These are phyloP conservation scores for Thereva nobilitata DNA, from an alignment of 2,888 invertebrate species.

Conservation along the genomic window DNA sequence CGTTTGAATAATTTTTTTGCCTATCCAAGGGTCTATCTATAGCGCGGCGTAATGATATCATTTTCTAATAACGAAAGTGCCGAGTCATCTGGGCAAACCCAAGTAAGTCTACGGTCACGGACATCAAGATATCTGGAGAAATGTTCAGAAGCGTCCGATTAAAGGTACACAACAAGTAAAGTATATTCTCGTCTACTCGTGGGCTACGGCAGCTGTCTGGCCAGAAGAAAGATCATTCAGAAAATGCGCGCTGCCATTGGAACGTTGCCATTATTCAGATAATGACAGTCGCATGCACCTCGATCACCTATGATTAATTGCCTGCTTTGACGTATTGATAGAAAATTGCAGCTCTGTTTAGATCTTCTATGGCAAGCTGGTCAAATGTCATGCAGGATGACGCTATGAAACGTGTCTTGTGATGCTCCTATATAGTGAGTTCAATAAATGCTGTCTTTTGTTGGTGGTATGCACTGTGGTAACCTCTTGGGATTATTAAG, in stretches of 20 bases:
- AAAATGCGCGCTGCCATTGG: background rate
- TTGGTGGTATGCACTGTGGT: too few species aligned
- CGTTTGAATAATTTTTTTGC: too few species aligned
- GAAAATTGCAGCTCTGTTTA: slow-evolving; percentile 5
- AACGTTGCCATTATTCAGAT: slow-evolving; percentile 21
- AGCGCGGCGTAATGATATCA: too few species aligned
- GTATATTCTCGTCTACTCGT: background rate
- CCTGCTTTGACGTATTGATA: slow-evolving; percentile 26
- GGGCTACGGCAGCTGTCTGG: slow-evolving; percentile 14
- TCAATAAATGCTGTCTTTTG: too few species aligned
- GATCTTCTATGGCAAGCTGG: slow-evolving; percentile 3
- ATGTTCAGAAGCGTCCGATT: background rate
- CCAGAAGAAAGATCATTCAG: background rate
- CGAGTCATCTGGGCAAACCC: slow-evolving; percentile 7
- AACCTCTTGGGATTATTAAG: too few species aligned
- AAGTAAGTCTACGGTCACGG: slow-evolving; percentile 24
- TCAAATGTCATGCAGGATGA: slow-evolving; percentile 11
- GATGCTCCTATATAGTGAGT: too few species aligned
- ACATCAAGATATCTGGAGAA: slow-evolving; percentile 20
- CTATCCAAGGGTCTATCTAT: too few species aligned
- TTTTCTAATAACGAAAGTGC: slow-evolving; percentile 17
- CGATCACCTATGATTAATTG: slow-evolving; percentile 23
- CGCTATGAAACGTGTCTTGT: too few species aligned
- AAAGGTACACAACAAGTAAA: background rate
- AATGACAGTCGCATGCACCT: slow-evolving; percentile 15